Evolutionary conservation across 2,113 vertebrate genomes (phyloP).

Genomic region (Halcyon malimbica): DNA sequence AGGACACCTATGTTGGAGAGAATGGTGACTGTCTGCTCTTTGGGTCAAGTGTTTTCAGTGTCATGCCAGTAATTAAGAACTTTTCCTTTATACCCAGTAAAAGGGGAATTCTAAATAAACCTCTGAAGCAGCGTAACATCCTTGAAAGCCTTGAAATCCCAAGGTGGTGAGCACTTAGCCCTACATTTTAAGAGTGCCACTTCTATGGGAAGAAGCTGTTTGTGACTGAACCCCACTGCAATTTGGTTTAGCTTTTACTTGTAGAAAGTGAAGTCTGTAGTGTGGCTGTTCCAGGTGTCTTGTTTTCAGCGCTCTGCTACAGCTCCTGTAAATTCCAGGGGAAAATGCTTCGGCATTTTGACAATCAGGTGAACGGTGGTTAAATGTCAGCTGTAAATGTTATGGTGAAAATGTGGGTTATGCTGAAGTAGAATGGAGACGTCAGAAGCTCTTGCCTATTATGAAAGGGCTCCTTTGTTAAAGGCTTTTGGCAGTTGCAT

Average conservation of each 20-base stretch:
- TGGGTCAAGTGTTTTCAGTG: background rate
- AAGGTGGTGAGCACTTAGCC: background rate
- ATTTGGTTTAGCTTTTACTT: background rate
- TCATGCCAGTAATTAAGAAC: background rate
- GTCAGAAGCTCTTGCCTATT: background rate
- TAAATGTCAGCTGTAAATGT: background rate
- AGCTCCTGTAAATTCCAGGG: background rate
- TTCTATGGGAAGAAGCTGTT: background rate
- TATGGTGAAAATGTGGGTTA: background rate
- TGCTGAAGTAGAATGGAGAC: background rate
- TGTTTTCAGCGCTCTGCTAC: background rate
- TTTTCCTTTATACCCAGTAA: background rate
- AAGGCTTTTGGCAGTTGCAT: background rate
- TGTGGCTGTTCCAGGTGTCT: background rate
- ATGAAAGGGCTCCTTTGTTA: background rate
- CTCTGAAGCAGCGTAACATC: background rate
- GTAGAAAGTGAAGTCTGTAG: background rate
- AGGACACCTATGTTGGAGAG: background rate
- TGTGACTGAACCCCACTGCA: background rate
- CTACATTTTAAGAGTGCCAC: fast-evolving
- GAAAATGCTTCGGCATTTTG: background rate
- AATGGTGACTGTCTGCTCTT: background rate
- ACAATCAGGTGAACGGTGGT: background rate
- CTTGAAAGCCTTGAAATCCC: background rate
- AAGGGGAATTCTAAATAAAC: background rate